phyloP scores from a whole-genome alignment of 2,113 vertebrate genomes.

The Toxotes chatareus region DNA sequence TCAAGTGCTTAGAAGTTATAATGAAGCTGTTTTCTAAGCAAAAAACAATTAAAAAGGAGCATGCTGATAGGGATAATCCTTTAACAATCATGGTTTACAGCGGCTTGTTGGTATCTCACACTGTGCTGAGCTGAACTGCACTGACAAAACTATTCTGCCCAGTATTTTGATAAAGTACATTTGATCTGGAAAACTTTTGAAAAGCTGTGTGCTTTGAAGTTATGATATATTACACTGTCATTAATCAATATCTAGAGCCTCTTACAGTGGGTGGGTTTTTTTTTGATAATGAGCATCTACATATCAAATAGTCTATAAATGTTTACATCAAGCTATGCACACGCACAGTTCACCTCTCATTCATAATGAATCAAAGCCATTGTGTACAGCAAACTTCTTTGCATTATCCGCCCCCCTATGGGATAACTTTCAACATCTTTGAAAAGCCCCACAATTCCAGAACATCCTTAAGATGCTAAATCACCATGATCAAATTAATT shows the following conservation, averaged over 20 bases:
- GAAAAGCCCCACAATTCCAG: conserved; percentile 27
- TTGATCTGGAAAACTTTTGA: conserved; percentile 4
- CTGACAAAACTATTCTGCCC: background rate
- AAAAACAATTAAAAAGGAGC: background rate
- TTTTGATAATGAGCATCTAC: conserved; percentile 12
- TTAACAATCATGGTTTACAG: conserved; percentile 4
- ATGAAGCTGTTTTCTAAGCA: background rate
- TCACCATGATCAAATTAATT: conserved; percentile 58
- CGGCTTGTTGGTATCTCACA: background rate
- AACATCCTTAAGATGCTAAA: conserved; percentile 60
- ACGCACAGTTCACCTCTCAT: conserved; percentile 48
- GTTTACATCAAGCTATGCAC: conserved; percentile 4
- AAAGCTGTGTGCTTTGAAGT: background rate
- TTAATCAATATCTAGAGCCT: background rate
- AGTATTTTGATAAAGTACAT: background rate
- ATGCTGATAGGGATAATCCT: background rate
- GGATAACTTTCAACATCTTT: conserved; percentile 33
- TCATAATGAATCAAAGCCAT: conserved; percentile 64
- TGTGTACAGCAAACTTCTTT: conserved; percentile 27
- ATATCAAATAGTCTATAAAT: background rate
- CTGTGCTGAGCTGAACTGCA: background rate
- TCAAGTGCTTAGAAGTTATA: conserved; percentile 8
- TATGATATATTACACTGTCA: background rate
- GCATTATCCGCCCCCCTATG: conserved; percentile 16
- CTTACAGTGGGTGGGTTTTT: conserved; percentile 2